Conservation (phyloP, 2,888 invertebrate species). For the Drosophila glabriapex region DNA sequence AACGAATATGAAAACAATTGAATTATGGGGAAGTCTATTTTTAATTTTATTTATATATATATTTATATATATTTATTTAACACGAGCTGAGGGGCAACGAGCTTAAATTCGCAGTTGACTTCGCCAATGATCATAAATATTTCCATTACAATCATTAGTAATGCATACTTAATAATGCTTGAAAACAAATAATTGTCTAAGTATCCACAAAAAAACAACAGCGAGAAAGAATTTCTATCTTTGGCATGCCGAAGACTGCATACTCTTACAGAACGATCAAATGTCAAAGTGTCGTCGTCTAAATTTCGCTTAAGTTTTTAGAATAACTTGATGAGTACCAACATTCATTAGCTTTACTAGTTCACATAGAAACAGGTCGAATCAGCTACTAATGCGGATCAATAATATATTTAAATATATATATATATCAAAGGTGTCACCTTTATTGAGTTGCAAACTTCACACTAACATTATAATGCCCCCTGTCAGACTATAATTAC, state of each 20-base stretch:
- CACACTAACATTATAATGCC: neutral
- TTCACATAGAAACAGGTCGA: neutral
- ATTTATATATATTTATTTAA: conserved; percentile 16
- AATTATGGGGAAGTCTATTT: conserved; percentile 48
- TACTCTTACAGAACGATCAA: neutral
- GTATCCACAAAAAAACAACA: conserved; percentile 41
- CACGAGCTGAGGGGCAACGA: conserved; percentile 48
- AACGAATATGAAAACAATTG: conserved; percentile 37
- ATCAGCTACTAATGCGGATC: neutral
- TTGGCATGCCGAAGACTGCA: neutral
- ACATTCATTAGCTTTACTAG: neutral
- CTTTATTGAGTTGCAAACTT: neutral
- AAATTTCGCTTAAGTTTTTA: neutral
- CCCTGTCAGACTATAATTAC: neutral
- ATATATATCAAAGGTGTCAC: neutral
- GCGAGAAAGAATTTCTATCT: neutral
- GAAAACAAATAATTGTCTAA: conserved; percentile 59
- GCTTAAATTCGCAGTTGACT: conserved; percentile 41
- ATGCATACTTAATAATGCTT: conserved; percentile 68
- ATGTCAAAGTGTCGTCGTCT: neutral
- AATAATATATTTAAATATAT: neutral
- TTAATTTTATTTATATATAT: conserved; percentile 17
- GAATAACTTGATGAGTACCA: neutral
- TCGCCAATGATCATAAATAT: conserved; percentile 67
- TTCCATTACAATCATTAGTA: conserved; percentile 72